Evolutionary conservation across 2,113 vertebrate genomes (phyloP).

Genomic region (Ictalurus punctatus): DNA sequence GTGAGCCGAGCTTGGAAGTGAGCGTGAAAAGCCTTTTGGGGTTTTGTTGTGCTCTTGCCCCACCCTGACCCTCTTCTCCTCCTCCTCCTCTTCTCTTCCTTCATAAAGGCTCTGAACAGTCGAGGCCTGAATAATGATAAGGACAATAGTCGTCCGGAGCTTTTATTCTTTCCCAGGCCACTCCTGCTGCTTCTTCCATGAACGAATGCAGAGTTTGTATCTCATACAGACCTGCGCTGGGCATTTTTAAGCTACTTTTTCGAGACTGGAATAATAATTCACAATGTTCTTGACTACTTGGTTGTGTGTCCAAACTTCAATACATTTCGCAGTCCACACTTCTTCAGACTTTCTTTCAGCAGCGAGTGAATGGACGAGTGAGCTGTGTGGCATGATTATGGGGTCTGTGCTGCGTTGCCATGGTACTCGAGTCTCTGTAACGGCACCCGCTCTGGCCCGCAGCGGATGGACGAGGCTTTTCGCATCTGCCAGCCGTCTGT

Average conservation of each 20-base stretch:
- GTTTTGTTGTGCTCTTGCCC: slow-evolving; percentile 14
- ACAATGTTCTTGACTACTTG: neutral
- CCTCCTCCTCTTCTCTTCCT: neutral
- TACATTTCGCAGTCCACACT: slow-evolving; percentile 1
- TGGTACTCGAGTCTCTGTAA: slow-evolving; percentile 38
- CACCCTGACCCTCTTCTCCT: neutral
- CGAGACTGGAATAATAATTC: neutral
- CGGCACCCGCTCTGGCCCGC: slow-evolving; percentile 25
- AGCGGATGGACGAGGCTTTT: slow-evolving; percentile 42
- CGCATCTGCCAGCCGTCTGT: slow-evolving; percentile 52
- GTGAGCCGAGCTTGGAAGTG: slow-evolving; percentile 27
- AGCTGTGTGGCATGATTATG: slow-evolving; percentile 46
- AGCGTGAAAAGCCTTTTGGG: slow-evolving; percentile 48
- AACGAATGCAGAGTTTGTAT: neutral
- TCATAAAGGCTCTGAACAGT: slow-evolving; percentile 39
- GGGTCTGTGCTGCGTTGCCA: slow-evolving; percentile 45
- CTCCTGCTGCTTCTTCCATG: neutral
- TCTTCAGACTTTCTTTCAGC: slow-evolving; percentile 43
- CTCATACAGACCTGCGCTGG: neutral
- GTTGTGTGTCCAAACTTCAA: neutral
- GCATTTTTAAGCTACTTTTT: neutral
- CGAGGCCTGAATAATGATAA: slow-evolving; percentile 41
- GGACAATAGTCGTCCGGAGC: slow-evolving; percentile 38
- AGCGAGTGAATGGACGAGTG: slow-evolving; percentile 15
- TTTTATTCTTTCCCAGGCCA: slow-evolving; percentile 12